These are phyloP conservation scores for Drosophila melanocephala DNA, from an alignment of 2,888 invertebrate genomes.

Conservation along the genomic window DNA sequence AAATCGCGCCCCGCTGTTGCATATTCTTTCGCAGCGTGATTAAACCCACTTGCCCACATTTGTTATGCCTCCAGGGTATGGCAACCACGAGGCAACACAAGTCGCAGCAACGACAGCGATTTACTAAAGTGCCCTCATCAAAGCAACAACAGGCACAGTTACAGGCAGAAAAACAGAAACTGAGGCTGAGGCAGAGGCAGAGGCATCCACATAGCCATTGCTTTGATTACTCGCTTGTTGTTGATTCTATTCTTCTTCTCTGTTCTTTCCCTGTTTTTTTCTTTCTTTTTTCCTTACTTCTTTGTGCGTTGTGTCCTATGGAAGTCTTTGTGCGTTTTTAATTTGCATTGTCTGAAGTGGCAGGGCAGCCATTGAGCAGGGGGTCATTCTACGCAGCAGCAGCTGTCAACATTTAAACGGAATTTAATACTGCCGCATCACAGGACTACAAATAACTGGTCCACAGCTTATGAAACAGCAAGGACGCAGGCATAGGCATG, in stretches of 20 bases:
- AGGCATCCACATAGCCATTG: conserved; percentile 41
- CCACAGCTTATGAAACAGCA: conserved; percentile 14
- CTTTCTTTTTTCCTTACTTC: neutral
- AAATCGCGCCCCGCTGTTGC: neutral
- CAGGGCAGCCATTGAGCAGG: conserved; percentile 9
- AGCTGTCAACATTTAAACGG: conserved; percentile 51
- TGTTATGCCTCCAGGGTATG: conserved; percentile 16
- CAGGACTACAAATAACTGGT: conserved; percentile 15
- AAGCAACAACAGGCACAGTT: conserved; percentile 74
- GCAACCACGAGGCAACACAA: conserved; percentile 24
- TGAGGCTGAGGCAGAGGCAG: neutral
- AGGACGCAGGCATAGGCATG: conserved; percentile 23
- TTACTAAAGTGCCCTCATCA: conserved; percentile 79
- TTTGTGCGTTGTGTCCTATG: conserved; percentile 24
- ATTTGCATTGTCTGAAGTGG: conserved; percentile 59
- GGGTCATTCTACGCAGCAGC: conserved; percentile 9
- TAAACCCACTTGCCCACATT: neutral
- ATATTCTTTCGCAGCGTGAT: neutral
- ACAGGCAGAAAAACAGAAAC: conserved; percentile 8
- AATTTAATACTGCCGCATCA: conserved; percentile 32
- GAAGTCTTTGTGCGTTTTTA: conserved; percentile 50
- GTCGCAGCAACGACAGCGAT: conserved; percentile 57
- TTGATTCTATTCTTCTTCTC: conserved; percentile 11
- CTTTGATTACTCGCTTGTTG: conserved; percentile 53
- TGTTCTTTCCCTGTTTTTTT: neutral